Conservation (phyloP, 1,140 invertebrate species). For the Gryon sp. region DNA sequence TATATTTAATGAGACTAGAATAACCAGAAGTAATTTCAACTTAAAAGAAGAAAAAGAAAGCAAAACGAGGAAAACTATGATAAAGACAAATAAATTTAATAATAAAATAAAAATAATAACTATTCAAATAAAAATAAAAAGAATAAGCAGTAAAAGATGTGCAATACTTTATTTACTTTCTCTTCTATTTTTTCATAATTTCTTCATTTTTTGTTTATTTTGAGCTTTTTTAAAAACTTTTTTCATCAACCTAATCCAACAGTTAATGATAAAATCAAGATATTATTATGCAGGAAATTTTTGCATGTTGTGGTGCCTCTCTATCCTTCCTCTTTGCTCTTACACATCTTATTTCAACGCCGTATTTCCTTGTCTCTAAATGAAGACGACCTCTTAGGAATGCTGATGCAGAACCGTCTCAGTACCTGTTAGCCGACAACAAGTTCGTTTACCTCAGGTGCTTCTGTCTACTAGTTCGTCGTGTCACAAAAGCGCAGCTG, state of each 20-base stretch:
- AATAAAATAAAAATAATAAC: no score
- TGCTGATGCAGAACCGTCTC: slow-evolving; percentile 60
- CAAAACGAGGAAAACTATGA: no score
- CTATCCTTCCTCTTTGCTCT: slow-evolving; percentile 46
- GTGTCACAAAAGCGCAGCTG: slow-evolving; percentile 55
- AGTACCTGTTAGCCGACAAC: slow-evolving; percentile 62
- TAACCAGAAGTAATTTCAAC: no score
- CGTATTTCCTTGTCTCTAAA: slow-evolving; percentile 61
- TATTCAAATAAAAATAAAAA: no score
- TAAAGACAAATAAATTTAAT: no score
- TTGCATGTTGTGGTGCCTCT: slow-evolving; percentile 44
- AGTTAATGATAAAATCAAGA: slow-evolving; percentile 49
- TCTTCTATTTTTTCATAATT: slow-evolving; percentile 13
- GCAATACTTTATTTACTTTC: no score
- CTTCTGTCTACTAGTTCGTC: slow-evolving; percentile 54
- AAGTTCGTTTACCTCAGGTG: slow-evolving; percentile 62
- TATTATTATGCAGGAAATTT: slow-evolving; percentile 55
- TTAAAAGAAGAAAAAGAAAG: no score
- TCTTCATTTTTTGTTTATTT: neutral
- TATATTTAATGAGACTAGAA: no score
- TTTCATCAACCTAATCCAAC: slow-evolving; percentile 32
- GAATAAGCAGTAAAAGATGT: no score
- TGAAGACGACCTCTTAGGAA: slow-evolving; percentile 63
- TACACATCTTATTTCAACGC: slow-evolving; percentile 47
- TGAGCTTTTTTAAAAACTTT: slow-evolving; percentile 8